Conservation (phyloP, 2,888 invertebrate species). For the Eulithis testata region DNA sequence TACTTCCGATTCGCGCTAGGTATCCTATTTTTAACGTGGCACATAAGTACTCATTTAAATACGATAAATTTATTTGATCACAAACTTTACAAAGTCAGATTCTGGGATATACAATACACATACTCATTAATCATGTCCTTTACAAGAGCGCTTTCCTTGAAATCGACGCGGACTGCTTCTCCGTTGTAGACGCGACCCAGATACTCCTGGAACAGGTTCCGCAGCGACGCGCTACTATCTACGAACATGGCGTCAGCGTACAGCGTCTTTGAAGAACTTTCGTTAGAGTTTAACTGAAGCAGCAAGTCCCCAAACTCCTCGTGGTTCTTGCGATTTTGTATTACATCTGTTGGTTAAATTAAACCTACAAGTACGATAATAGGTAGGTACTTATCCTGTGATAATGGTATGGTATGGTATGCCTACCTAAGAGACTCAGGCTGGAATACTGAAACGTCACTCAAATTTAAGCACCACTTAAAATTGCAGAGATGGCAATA, state of each 20-base stretch:
- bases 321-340: constrained; percentile 65
- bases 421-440: too few species aligned
- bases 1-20: too few species aligned
- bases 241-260: constrained; percentile 86
- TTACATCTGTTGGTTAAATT: constrained; percentile 57
- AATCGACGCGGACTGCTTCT: constrained; percentile 83
- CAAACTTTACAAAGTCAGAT: too few species aligned
- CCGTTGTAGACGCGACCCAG: constrained; percentile 84
- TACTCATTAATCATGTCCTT: constrained; percentile 82
- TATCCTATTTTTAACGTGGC: too few species aligned
- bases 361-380: background rate
- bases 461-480: too few species aligned
- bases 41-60: too few species aligned
- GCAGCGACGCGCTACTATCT: constrained; percentile 81
- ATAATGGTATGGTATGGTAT: too few species aligned
- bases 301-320: constrained; percentile 83
- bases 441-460: too few species aligned
- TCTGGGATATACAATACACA: constrained; percentile 23
- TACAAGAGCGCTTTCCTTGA: constrained; percentile 63
- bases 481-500: too few species aligned
- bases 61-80: too few species aligned
- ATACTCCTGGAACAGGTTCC: constrained; percentile 80
- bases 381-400: too few species aligned
- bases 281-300: constrained; percentile 54
- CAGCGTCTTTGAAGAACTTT: constrained; percentile 63